Evolutionary conservation across 2,797 vertebrate genomes (phyloP).

Genomic region (Pteronotus mesoamericanus): DNA sequence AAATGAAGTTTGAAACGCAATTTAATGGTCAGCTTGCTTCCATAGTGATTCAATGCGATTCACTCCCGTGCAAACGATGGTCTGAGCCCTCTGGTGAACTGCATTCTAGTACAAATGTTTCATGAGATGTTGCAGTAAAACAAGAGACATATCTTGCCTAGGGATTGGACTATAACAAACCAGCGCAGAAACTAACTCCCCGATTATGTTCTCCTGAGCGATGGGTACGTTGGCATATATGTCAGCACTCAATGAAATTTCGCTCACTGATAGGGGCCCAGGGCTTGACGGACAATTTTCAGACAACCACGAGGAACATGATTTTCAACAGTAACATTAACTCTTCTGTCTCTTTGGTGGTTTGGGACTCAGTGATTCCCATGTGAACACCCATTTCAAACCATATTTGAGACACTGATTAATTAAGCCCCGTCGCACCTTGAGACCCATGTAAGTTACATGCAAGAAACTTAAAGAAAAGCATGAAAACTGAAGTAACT

Average conservation of each 20-base stretch:
- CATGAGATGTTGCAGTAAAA: neutral
- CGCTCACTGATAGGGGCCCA: neutral
- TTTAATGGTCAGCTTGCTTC: neutral
- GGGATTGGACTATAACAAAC: neutral
- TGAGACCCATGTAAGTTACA: constrained; percentile 5
- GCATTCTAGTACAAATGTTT: neutral
- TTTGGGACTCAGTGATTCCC: constrained; percentile 23
- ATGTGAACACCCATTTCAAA: neutral
- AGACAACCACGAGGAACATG: neutral
- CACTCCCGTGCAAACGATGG: neutral
- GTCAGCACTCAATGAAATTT: neutral
- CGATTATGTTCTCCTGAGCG: neutral
- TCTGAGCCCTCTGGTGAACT: neutral
- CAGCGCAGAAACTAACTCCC: neutral
- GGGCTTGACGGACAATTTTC: neutral
- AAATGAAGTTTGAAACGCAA: neutral
- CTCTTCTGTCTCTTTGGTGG: neutral
- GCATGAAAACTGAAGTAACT: neutral
- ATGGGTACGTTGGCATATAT: neutral
- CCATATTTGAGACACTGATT: constrained; percentile 24
- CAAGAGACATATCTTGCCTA: neutral
- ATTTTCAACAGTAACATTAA: constrained; percentile 11
- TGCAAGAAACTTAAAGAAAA: neutral
- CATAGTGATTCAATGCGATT: neutral
- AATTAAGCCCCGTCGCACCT: neutral